Evolutionary conservation across 2,888 invertebrate genomes (phyloP), one percentile per base, ranked within the genome.

Genomic region (Folsomia manolachei): DNA sequence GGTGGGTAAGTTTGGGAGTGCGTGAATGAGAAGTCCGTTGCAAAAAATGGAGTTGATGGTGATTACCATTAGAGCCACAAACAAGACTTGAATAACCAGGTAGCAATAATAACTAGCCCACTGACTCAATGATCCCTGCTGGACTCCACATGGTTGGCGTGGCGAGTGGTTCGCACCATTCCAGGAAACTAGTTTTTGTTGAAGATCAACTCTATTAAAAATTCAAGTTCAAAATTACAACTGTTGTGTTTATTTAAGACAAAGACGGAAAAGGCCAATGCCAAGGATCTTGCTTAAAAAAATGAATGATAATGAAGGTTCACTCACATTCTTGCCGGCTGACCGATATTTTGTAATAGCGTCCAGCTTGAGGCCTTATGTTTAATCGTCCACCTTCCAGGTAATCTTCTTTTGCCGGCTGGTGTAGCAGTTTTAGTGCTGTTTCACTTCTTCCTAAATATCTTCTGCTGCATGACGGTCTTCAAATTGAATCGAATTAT

Each of bases 171-270:
- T 51, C 66, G 21, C 23, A n/a, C 23, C n/a, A 66, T 66, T 67
- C 60, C 67, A 67, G 67, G 67, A 67, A 67, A 67, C 67, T 14
- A 67, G 67, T 67, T 67, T 67, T 67, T 67, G 19, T 27, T 51
- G 14, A 67, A n/a, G 25, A 60, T 14, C 60, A 19, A n/a, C 24
- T 27, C 19, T 21, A 21, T 52, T 21, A 56, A 53, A 23, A 53
- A 26, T 67, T 67, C 67, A 67, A 67, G 67, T 67, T 67, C 67
- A 67, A 53, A 67, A 67, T 67, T 56, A 60, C 67, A 27, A 64
- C 56, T 56, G 23, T 39, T 25, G n/a, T 64, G 64, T 26, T 64
- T 64, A 18, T 4, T 27, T 19, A 64, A 64, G n/a, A n/a, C n/a
- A n/a, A n/a, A n/a, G n/a, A n/a, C n/a, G n/a, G n/a, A n/a, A n/a